phyloP scores from a whole-genome alignment of 53 echinoderm and acorn worm genomes.

The Pentamera pediparva region DNA sequence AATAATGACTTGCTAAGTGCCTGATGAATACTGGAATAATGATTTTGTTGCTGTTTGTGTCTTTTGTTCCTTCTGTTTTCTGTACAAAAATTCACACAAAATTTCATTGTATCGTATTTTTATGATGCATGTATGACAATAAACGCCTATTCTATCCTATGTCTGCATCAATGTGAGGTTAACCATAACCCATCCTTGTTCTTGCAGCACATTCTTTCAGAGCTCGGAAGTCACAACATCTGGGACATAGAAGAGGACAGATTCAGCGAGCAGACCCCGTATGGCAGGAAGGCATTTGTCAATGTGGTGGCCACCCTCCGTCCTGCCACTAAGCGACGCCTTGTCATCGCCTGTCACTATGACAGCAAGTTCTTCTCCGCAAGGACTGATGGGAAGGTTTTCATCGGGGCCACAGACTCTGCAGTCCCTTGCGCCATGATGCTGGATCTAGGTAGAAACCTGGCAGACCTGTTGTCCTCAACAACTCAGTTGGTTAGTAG shows the following conservation, averaged over 20 bases:
- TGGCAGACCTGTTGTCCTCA: conserved; percentile 39
- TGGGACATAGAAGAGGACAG: conserved; percentile 62
- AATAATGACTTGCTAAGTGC: too few species aligned
- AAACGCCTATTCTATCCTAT: too few species aligned
- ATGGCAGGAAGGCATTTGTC: conserved; percentile 49
- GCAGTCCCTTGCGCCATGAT: conserved; percentile 93
- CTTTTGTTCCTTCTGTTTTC: too few species aligned
- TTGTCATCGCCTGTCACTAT: conserved; percentile 90
- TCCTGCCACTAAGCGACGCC: conserved; percentile 59
- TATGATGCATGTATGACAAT: too few species aligned
- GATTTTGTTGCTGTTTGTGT: too few species aligned
- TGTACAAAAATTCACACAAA: too few species aligned
- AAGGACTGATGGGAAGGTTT: conserved; percentile 11
- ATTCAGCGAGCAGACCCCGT: conserved; percentile 41
- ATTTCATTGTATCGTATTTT: too few species aligned
- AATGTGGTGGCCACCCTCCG: conserved; percentile 77
- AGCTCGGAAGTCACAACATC: conserved; percentile 44
- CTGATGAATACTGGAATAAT: too few species aligned
- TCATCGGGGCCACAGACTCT: conserved; percentile 91
- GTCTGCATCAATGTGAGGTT: too few species aligned
- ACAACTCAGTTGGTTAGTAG: conserved; percentile 31
- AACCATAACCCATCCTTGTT: too few species aligned
- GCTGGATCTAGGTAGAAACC: conserved; percentile 54
- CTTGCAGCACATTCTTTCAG: conserved; percentile 59
- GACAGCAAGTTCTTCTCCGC: conserved; percentile 76